Evolutionary conservation across 1,140 invertebrate species (phyloP).

Genomic region (Eufriesea mexicana): DNA sequence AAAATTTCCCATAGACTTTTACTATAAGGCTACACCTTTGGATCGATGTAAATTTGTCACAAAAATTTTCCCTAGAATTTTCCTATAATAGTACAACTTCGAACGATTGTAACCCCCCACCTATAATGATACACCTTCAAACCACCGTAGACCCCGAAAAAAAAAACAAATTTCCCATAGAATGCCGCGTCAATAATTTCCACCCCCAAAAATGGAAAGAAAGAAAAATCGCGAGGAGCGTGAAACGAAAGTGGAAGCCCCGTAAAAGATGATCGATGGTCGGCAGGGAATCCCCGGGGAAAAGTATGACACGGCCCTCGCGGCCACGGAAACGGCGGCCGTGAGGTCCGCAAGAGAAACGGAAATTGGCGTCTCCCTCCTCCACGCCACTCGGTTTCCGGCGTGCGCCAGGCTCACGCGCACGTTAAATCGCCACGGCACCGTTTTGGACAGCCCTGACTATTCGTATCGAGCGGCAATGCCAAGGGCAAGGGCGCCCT

Average conservation of each 20-base stretch:
- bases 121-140: too few relatives aligned
- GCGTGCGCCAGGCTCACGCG: constrained; percentile 58
- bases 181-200: too few relatives aligned
- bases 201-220: background rate
- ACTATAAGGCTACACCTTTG: too few relatives aligned
- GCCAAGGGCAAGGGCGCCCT: constrained; percentile 83
- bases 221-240: too few relatives aligned
- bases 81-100: too few relatives aligned
- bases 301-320: background rate
- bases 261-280: background rate
- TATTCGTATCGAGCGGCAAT: constrained; percentile 83
- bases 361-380: constrained; percentile 55
- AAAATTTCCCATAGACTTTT: too few relatives aligned
- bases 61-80: too few relatives aligned
- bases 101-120: too few relatives aligned
- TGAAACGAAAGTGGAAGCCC: constrained; percentile 19
- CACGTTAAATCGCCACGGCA: constrained; percentile 71
- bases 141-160: too few relatives aligned
- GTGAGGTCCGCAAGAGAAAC: constrained; percentile 5
- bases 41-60: too few relatives aligned
- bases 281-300: background rate
- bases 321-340: constrained; percentile 2
- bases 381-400: constrained; percentile 35
- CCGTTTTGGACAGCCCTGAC: constrained; percentile 80
- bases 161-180: too few relatives aligned